Percentiles rank a stretch among this genome's conserved stretches.
Conservation (phyloP, 2,888 invertebrate species). For the Agelastica alni region DNA sequence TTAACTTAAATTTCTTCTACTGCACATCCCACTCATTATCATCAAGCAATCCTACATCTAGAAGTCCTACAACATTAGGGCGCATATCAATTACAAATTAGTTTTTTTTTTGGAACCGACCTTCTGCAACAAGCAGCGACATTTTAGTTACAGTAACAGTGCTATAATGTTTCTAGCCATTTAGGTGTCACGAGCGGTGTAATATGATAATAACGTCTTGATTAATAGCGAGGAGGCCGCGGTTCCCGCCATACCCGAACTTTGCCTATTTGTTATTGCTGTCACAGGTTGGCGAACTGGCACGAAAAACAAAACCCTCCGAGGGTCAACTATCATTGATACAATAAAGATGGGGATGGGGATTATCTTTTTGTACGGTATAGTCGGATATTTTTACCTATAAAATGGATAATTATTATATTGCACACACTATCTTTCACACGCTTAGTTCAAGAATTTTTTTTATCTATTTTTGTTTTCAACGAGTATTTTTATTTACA, state of each 20-base stretch:
- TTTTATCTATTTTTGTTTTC: no score
- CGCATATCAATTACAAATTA: background rate
- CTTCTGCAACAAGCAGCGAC: conserved; percentile 3
- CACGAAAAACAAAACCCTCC: conserved; percentile 19
- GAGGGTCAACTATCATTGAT: conserved; percentile 10
- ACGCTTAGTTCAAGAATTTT: no score
- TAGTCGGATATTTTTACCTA: background rate
- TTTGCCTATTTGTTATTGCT: conserved; percentile 52
- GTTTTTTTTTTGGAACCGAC: background rate
- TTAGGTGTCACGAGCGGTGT: conserved; percentile 49
- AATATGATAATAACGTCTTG: conserved; percentile 52
- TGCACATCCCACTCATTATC: no score
- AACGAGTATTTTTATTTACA: no score
- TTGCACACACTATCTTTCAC: no score
- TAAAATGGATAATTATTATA: background rate
- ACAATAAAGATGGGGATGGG: conserved; percentile 3
- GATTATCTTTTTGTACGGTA: background rate
- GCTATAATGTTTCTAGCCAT: conserved; percentile 39
- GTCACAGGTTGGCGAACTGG: conserved; percentile 36
- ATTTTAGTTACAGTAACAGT: conserved; percentile 5
- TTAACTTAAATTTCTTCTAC: no score
- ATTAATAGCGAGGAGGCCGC: conserved; percentile 49
- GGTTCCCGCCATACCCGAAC: conserved; percentile 49
- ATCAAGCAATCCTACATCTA: no score
- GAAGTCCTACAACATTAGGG: background rate